Percentiles rank a stretch among this genome's conserved stretches.
phyloP scores from a whole-genome alignment of 2,797 vertebrate genomes.

The Spinus olivaceus region DNA sequence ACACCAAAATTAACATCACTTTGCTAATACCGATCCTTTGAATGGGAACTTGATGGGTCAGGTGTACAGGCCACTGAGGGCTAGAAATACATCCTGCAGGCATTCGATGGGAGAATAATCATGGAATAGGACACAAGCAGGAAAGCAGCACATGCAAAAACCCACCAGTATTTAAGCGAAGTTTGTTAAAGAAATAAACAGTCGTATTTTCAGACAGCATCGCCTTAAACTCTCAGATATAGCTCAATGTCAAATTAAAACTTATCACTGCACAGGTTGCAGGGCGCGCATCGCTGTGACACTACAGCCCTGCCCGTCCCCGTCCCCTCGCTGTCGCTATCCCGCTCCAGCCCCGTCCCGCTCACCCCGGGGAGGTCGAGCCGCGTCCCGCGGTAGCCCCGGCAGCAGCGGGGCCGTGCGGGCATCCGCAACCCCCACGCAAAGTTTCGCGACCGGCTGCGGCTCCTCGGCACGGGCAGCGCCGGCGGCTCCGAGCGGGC shows the following conservation, averaged over 20 bases:
- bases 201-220: fast-evolving
- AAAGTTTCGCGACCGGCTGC: background rate
- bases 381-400: background rate
- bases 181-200: background rate
- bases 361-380: background rate
- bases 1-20: background rate
- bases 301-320: background rate
- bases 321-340: background rate
- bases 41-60: background rate
- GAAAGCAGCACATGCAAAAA: background rate
- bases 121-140: background rate
- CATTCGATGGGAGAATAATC: background rate
- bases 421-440: background rate
- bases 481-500: background rate
- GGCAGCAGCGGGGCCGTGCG: background rate
- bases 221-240: background rate
- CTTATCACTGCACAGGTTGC: fast-evolving
- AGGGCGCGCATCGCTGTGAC: background rate
- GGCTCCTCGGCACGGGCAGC: background rate
- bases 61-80: background rate
- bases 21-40: fast-evolving
- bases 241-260: background rate
- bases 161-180: background rate
- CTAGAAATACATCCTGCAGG: background rate
- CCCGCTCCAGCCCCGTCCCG: background rate